Evolutionary conservation across 1,140 invertebrate genomes (phyloP), one percentile per base, ranked within the genome.

Genomic region (Dolichoris vasculosae): DNA sequence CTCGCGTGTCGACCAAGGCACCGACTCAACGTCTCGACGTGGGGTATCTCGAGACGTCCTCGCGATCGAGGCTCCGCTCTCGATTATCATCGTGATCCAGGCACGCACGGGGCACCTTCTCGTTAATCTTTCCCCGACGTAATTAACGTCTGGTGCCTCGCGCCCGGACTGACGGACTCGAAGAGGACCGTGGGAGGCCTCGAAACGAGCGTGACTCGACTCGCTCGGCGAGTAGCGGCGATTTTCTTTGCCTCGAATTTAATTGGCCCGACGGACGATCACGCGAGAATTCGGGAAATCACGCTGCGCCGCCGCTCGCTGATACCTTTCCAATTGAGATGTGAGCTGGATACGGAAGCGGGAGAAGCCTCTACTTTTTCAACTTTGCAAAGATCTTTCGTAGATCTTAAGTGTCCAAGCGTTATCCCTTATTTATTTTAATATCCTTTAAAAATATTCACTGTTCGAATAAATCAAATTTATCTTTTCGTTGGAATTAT

Each of bases 121-220:
- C 88, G 87, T 89, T 89, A 88, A 90, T 90, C 88, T 90, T 89
- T 89, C 88, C 88, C 89, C 87, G 83, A 59, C 82, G 88, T 90
- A 90, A 90, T 90, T 90, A 90, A 90, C 89, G 88, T 89, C 88
- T 79, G 86, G 73, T 75, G 87, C 88, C 87, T 87, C 87, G 86
- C 87, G 86, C 59, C 51, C 73, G 73, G 9, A 76, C 84, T 89
- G 88, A 88, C 88, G 88, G 87, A 86, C 81, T 59, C 48, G 46
- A 15, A 55, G 15, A 6, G 40, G 85, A 87, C 87, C 80, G 87
- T 88, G 88, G 89, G 87, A 86, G 85, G 55, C 83, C 84, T 30
- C 51, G 82, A 84, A 88, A 86, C 82, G 75, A 85, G 59, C 84
- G 71, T 88, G 87, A 88, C 87, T 87, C 38, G 83, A 59, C 84